Evolutionary conservation across 1,140 invertebrate genomes (phyloP).

Genomic region (Drosophila sucinea): DNA sequence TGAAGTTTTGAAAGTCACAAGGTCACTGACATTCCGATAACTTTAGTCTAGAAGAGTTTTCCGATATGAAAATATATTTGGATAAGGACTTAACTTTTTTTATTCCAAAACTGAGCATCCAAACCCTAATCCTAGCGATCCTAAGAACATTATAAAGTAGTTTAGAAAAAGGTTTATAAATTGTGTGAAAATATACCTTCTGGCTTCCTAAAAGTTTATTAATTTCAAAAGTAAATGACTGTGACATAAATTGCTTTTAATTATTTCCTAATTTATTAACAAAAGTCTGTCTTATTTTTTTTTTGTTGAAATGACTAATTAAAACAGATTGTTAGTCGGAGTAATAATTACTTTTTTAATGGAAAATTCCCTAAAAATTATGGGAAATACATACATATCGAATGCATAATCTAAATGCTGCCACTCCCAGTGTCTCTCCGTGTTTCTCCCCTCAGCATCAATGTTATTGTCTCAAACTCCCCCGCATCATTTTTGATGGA

Average conservation of each 20-base stretch:
- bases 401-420: slow-evolving; percentile 14
- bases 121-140: too few relatives aligned
- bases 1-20: neutral
- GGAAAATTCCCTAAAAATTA: neutral
- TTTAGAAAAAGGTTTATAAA: too few relatives aligned
- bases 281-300: too few relatives aligned
- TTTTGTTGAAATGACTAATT: neutral
- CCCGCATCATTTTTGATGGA: slow-evolving; percentile 12
- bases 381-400: slow-evolving; percentile 34
- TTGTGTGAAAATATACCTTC: too few relatives aligned
- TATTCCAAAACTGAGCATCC: too few relatives aligned
- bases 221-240: too few relatives aligned
- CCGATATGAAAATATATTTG: too few relatives aligned
- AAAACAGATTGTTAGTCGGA: neutral
- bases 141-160: too few relatives aligned
- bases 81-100: too few relatives aligned
- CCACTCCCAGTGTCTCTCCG: neutral
- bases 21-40: neutral
- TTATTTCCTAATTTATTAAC: too few relatives aligned
- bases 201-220: too few relatives aligned
- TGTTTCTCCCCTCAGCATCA: neutral
- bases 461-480: slow-evolving; percentile 12
- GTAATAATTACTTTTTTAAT: neutral
- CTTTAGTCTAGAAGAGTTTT: neutral
- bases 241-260: neutral